These are phyloP conservation scores for Axis porcinus DNA, from an alignment of 2,113 vertebrate species.

Conservation along the genomic window DNA sequence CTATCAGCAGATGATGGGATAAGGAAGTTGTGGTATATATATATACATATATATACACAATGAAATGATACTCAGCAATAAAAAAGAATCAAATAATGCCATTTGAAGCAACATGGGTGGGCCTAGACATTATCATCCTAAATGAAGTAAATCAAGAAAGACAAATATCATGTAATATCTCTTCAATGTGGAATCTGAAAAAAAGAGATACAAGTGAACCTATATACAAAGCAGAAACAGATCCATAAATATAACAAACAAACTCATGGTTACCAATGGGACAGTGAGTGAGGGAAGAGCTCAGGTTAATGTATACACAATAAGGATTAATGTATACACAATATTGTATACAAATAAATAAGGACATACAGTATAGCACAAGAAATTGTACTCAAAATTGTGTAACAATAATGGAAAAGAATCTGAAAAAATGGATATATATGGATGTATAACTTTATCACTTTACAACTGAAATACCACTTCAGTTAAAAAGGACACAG, in stretches of 20 bases:
- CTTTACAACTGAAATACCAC: not conserved
- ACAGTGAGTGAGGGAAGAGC: not conserved
- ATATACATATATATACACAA: not conserved
- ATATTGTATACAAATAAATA: not conserved
- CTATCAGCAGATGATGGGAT: not conserved
- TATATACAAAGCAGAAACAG: not conserved
- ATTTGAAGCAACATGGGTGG: not conserved
- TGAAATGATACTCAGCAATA: not conserved
- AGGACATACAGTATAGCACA: not conserved
- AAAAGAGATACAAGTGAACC: not conserved
- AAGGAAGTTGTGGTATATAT: not conserved
- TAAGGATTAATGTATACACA: not conserved
- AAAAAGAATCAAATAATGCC: not conserved
- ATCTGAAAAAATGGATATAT: not conserved
- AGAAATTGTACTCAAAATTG: not conserved
- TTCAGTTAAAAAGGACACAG: not conserved
- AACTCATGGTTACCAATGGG: not conserved
- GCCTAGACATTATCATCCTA: not conserved
- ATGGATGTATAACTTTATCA: not conserved
- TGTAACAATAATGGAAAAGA: not conserved
- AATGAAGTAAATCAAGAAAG: not conserved
- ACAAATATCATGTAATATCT: not conserved
- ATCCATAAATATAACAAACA: not conserved
- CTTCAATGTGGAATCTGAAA: not conserved
- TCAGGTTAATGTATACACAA: not conserved